These are phyloP conservation scores for Epirrita christyi DNA, from an alignment of 2,888 invertebrate genomes.

Conservation along the genomic window DNA sequence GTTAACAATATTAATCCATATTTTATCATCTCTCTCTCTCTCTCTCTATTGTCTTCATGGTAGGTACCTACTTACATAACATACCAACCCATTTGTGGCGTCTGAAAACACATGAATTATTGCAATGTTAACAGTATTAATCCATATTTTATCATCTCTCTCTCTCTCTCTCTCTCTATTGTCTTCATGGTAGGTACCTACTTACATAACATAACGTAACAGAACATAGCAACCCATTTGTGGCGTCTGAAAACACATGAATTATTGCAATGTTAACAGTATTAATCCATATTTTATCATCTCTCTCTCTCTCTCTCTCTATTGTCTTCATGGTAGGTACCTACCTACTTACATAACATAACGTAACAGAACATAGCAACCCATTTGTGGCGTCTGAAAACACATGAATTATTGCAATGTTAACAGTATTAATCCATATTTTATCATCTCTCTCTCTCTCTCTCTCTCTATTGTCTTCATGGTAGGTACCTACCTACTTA, in stretches of 20 bases:
- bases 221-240: too few species aligned
- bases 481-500: too few species aligned
- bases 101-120: conserved; percentile 32
- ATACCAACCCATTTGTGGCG: too few species aligned
- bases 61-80: too few species aligned
- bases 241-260: conserved; percentile 37
- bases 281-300: conserved; percentile 20
- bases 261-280: conserved; percentile 36
- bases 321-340: too few species aligned
- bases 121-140: conserved; percentile 33
- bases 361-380: too few species aligned
- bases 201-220: too few species aligned
- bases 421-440: conserved; percentile 29
- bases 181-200: too few species aligned
- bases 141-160: conserved; percentile 15
- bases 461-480: too few species aligned
- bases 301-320: background rate
- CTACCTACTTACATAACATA: too few species aligned
- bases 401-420: conserved; percentile 35
- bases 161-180: too few species aligned
- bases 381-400: conserved; percentile 38
- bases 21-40: conserved; percentile 6
- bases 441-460: conserved; percentile 2
- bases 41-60: too few species aligned
- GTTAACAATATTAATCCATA: conserved; percentile 30